Evolutionary conservation across 2,797 vertebrate genomes (phyloP).

Genomic region (Eremophila alpestris): DNA sequence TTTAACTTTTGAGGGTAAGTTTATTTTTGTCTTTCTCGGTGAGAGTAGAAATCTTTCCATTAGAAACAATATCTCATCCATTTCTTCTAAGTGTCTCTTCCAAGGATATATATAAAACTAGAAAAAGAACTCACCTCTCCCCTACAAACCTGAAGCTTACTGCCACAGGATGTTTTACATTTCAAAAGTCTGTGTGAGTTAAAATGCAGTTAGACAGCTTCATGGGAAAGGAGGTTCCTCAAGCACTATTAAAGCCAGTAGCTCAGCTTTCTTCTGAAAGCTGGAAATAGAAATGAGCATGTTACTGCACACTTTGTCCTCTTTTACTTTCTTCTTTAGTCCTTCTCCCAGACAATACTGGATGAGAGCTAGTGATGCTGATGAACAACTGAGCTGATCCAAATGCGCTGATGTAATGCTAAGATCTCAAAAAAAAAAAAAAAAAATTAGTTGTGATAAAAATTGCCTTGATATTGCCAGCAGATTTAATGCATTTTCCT

Average conservation of each 20-base stretch:
- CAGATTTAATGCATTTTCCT: neutral
- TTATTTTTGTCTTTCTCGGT: neutral
- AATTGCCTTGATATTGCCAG: neutral
- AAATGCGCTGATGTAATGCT: neutral
- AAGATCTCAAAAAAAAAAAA: neutral
- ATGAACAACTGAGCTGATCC: neutral
- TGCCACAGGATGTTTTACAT: neutral
- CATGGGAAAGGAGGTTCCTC: neutral
- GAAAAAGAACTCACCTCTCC: neutral
- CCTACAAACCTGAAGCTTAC: slow-evolving; percentile 10
- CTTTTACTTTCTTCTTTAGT: neutral
- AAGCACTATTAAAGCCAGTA: neutral
- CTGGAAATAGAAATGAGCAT: neutral
- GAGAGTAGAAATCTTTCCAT: neutral
- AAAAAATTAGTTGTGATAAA: fast-evolving
- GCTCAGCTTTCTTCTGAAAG: neutral
- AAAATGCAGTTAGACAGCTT: slow-evolving; percentile 2
- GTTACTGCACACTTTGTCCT: neutral
- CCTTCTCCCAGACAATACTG: neutral
- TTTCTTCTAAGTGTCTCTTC: neutral
- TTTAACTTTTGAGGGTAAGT: neutral
- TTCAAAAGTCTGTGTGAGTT: neutral
- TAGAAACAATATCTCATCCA: neutral
- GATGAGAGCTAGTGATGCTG: neutral
- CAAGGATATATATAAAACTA: neutral